Evolutionary conservation across 2,797 vertebrate species (phyloP).

Genomic region (Lagorchestes hirsutus): DNA sequence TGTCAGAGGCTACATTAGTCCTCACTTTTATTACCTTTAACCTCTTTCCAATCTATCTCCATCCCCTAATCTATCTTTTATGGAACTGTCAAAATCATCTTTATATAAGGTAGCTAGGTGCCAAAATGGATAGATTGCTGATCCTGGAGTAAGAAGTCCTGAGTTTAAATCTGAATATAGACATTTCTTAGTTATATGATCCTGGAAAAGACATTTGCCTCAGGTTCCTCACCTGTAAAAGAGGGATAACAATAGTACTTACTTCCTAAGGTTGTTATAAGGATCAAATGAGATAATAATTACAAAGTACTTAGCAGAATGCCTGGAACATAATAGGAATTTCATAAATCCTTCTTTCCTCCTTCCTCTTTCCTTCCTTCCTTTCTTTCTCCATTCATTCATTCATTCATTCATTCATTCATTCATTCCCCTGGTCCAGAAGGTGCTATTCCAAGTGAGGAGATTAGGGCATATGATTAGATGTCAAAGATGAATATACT

Average conservation of each 20-base stretch:
- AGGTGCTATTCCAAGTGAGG: background rate
- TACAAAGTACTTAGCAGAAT: background rate
- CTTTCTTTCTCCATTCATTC: background rate
- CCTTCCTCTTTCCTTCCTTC: too few relatives aligned
- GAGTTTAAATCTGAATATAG: background rate
- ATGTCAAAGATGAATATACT: background rate
- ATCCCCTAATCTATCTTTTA: background rate
- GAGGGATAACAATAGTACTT: background rate
- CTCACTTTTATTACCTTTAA: background rate
- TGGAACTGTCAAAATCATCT: background rate
- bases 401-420: too few relatives aligned
- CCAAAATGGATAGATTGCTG: background rate
- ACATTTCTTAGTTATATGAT: background rate
- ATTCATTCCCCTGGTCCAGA: background rate
- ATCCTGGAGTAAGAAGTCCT: background rate
- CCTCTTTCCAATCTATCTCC: background rate
- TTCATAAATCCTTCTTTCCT: background rate
- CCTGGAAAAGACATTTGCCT: background rate
- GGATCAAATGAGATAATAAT: background rate
- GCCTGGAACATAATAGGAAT: background rate
- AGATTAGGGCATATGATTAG: background rate
- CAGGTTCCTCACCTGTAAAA: background rate
- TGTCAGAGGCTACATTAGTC: background rate
- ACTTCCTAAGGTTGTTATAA: background rate
- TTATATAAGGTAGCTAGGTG: background rate